These are phyloP conservation scores for Aptenodytes patagonicus DNA, from an alignment of 2,113 vertebrate species.

Conservation along the genomic window DNA sequence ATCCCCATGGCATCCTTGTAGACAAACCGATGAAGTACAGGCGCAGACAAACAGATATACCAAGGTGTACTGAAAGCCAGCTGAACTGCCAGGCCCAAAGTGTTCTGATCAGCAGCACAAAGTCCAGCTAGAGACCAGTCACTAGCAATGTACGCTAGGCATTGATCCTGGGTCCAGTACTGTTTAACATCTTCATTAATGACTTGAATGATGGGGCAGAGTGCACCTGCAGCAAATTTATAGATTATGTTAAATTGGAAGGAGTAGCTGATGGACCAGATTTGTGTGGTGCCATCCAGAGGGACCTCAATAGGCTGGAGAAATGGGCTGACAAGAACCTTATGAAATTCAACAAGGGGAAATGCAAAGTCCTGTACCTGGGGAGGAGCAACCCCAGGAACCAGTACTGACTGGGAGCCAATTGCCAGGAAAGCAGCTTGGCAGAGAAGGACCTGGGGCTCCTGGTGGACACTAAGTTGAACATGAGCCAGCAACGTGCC, in stretches of 20 bases:
- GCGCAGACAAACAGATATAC: not conserved
- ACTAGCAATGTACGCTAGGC: not conserved
- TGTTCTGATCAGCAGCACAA: not conserved
- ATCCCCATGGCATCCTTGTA: not conserved
- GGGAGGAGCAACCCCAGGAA: not conserved
- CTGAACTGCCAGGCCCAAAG: not conserved
- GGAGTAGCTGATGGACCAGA: not conserved
- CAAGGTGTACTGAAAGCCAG: not conserved
- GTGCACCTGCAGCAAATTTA: fast-evolving
- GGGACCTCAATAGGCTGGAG: not conserved
- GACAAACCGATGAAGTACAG: not conserved
- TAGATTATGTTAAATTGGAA: fast-evolving
- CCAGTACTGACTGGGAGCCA: not conserved
- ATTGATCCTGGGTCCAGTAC: not conserved
- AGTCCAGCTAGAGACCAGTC: not conserved
- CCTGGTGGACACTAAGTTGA: not conserved
- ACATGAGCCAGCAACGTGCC: not conserved
- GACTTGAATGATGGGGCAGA: not conserved
- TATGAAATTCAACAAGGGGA: not conserved
- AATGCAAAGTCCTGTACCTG: not conserved
- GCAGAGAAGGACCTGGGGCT: not conserved
- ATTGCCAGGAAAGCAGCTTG: not conserved
- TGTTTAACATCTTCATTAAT: not conserved
- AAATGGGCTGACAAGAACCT: not conserved
- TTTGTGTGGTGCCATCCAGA: not conserved